Base-by-base conservation (phyloP, 2,113 vertebrate genomes). In the Odobenus rosmarus region DNA sequence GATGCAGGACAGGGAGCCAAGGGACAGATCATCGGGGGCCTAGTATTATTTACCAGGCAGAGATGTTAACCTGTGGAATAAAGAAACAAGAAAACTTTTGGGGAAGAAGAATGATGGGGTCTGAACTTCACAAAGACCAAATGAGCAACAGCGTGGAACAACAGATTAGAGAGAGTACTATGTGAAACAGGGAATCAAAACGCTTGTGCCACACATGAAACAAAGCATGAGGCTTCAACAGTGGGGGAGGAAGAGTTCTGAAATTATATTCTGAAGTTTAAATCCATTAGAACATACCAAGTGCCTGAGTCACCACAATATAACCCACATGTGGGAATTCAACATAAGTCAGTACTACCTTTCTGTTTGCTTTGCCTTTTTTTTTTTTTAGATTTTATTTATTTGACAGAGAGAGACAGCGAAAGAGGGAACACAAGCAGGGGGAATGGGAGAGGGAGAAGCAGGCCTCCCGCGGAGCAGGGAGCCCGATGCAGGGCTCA, bases 91-190 rank as follows among this genome's bases (percentile, higher is more conserved):
- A 64, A 62, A 76, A 76, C 36, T 74, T 81, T 33, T 2, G 21
- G 67, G 69, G 55, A 81, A 28, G 49, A 42, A 12, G 28, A 93
- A 16, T 46, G 57, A 85, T 1, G 10, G 71, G 67, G 57, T 21
- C 1, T 90, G 77, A 95, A 95, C 79, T 95, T 96, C 53, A 81
- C 33, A 80, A 80, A 93, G 76, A 94, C 14, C 81, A 95, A 95
- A n/a, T 57, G 39, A 94, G 59, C 69, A 72, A 31, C n/a, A 39
- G 3, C 21, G 6, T 89, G 80, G 69, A 89, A n/a, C 23, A 7
- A 79, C 0, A 90, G 28, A 90, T 0, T 0, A 5, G 21, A 91
- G 19, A 86, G 16, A 19, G 2, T 42, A 33, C 46, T 16, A 69
- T 13, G n/a, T 93, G n/a, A 81, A 95, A 88, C 55, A 64, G 51